Conservation (phyloP, 2,113 vertebrate genomes). For the Notothenia coriiceps region DNA sequence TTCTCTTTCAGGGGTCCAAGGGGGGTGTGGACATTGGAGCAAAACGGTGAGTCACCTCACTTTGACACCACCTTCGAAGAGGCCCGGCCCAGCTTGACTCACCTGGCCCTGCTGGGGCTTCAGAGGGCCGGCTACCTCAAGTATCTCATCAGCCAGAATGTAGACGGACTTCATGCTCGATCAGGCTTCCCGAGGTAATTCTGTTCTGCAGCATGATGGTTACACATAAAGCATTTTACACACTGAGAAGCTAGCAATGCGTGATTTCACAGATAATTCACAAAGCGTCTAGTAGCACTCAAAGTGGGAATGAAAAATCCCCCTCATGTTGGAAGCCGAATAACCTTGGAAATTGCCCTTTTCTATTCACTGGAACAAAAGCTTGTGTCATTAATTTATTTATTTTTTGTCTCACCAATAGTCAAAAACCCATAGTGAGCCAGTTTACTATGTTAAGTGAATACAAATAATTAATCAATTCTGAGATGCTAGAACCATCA, state of each 20-base stretch:
- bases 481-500: background rate
- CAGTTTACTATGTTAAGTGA: too few relatives aligned
- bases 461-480: background rate
- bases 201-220: background rate
- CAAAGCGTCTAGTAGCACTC: background rate
- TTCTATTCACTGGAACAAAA: background rate
- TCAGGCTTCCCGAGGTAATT: slow-evolving; percentile 95
- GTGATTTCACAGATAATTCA: background rate
- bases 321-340: background rate
- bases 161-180: slow-evolving; percentile 94
- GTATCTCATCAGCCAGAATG: slow-evolving; percentile 98
- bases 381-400: background rate
- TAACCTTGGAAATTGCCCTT: background rate
- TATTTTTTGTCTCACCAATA: background rate
- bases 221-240: background rate
- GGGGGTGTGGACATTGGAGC: slow-evolving; percentile 97
- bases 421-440: too few relatives aligned
- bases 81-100: slow-evolving; percentile 91
- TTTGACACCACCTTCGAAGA: slow-evolving; percentile 97
- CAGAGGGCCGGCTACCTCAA: slow-evolving; percentile 90
- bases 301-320: background rate
- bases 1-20: slow-evolving; percentile 90
- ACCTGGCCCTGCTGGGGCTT: slow-evolving; percentile 94
- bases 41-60: slow-evolving; percentile 91
- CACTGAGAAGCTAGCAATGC: background rate